A percentile compares a stretch with the other conserved stretches of the same genome.
These are phyloP conservation scores for Lacanobia oleracea DNA, from an alignment of 2,888 invertebrate species.

Conservation along the genomic window DNA sequence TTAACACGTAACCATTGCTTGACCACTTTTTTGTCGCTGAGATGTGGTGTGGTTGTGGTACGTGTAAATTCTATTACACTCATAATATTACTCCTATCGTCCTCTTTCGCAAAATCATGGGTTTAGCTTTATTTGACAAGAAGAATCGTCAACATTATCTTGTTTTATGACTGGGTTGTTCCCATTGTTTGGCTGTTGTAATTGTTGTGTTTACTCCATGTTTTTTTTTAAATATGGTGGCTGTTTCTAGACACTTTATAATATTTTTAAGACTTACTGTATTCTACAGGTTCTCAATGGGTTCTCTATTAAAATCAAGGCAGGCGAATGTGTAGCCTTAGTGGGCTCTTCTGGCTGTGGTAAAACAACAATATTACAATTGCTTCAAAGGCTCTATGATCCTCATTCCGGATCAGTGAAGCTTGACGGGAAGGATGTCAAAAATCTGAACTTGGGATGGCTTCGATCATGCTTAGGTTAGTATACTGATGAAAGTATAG, in stretches of 20 bases:
- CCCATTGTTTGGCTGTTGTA: neutral
- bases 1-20: too few relatives aligned
- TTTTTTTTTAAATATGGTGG: neutral
- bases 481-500: slow-evolving; percentile 31
- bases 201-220: neutral
- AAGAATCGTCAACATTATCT: neutral
- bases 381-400: slow-evolving; percentile 94
- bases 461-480: slow-evolving; percentile 93
- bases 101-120: too few relatives aligned
- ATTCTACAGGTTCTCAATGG: slow-evolving; percentile 91
- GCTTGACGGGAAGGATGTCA: slow-evolving; percentile 92
- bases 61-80: too few relatives aligned
- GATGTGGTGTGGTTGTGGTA: too few relatives aligned
- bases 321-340: slow-evolving; percentile 93
- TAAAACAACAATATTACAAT: slow-evolving; percentile 94
- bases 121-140: neutral
- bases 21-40: too few relatives aligned
- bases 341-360: slow-evolving; percentile 95
- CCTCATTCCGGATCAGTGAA: slow-evolving; percentile 90
- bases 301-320: slow-evolving; percentile 91
- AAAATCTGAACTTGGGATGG: slow-evolving; percentile 93
- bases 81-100: too few relatives aligned
- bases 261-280: neutral
- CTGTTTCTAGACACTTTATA: neutral
- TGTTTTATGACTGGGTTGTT: neutral